These are phyloP conservation scores for Lophura nycthemera DNA, from an alignment of 2,113 vertebrate species.

Conservation along the genomic window DNA sequence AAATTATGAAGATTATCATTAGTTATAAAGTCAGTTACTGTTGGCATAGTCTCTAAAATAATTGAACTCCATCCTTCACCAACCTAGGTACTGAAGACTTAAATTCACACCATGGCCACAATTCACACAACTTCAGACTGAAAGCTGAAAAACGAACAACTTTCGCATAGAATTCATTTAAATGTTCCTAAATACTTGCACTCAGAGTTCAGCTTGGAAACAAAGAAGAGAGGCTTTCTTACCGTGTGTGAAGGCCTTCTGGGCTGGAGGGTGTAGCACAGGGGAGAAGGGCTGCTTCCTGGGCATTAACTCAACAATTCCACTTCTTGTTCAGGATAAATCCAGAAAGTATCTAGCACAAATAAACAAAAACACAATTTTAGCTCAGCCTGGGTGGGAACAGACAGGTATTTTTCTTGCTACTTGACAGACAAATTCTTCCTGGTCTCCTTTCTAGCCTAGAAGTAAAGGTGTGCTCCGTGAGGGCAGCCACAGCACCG, in stretches of 20 bases:
- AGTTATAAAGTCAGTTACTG: not conserved
- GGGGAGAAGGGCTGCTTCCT: not conserved
- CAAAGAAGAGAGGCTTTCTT: not conserved
- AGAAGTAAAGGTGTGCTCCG: not conserved
- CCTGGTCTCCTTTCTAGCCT: not conserved
- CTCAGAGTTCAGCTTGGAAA: not conserved
- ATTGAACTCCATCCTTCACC: not conserved
- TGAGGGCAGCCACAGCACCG: not conserved
- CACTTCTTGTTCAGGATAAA: not conserved
- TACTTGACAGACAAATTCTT: not conserved
- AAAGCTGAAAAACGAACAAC: not conserved
- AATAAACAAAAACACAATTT: not conserved
- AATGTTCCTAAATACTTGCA: not conserved
- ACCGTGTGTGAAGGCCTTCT: not conserved
- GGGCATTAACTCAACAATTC: not conserved
- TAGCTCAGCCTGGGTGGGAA: not conserved
- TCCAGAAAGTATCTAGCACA: conserved; percentile 46
- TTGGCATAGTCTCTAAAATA: not conserved
- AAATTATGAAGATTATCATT: not conserved
- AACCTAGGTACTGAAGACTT: not conserved
- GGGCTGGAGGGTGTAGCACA: not conserved
- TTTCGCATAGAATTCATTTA: not conserved
- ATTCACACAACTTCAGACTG: not conserved
- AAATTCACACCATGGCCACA: not conserved
- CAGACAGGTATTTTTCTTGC: not conserved